Conservation (phyloP, 2,113 vertebrate genomes). For the Gopherus flavomarginatus region DNA sequence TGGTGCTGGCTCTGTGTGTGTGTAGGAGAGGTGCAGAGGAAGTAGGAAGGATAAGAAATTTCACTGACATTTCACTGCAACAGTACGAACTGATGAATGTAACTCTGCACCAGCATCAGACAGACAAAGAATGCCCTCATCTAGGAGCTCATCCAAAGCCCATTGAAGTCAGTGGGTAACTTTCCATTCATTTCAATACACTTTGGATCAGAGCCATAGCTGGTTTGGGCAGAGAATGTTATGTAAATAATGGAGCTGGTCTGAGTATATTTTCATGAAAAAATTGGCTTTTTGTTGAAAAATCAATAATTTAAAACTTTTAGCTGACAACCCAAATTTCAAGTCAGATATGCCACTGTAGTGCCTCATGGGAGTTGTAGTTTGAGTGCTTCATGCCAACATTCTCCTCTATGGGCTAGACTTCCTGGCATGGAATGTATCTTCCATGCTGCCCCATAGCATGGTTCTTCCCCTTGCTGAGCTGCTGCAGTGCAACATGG, state of each 20-base stretch:
- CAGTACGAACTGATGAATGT: neutral
- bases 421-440: neutral
- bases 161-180: neutral
- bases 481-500: neutral
- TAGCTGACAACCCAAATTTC: neutral
- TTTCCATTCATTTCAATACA: neutral
- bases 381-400: neutral
- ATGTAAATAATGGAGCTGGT: neutral
- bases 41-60: neutral
- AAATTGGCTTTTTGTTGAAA: neutral
- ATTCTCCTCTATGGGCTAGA: neutral
- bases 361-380: neutral
- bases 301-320: neutral
- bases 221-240: neutral
- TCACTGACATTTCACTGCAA: neutral
- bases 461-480: neutral
- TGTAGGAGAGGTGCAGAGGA: neutral
- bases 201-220: neutral
- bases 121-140: neutral
- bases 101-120: neutral
- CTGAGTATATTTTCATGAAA: neutral
- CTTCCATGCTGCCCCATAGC: neutral
- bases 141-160: neutral
- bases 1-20: neutral
- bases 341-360: rapidly evolving